phyloP scores from a whole-genome alignment of 1,140 invertebrate species.

The Polypedilum pembai region DNA sequence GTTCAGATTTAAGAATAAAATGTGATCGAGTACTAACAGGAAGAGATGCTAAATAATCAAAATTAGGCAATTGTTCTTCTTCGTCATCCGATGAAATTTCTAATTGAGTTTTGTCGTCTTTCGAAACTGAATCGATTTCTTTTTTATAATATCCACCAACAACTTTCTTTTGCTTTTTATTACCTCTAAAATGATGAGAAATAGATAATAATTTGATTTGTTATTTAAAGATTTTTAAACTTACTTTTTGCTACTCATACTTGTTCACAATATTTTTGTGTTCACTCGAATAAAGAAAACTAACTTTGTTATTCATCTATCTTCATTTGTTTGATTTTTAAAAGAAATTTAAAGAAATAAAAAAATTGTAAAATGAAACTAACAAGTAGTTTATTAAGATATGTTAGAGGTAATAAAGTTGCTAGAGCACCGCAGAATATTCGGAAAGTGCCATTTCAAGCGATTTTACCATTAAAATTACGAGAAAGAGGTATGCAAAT shows the following conservation, averaged over 20 bases:
- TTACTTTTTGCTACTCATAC: background rate
- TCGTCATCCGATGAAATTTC: background rate
- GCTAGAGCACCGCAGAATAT: slow-evolving; percentile 34
- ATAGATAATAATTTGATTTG: background rate
- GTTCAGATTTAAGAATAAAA: background rate
- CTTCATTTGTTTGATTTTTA: background rate
- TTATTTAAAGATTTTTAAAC: background rate
- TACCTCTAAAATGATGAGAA: background rate
- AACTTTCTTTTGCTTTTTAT: background rate
- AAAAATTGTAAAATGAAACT: too few relatives aligned
- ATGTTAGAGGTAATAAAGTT: background rate
- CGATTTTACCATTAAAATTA: slow-evolving; percentile 40
- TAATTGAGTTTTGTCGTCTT: background rate
- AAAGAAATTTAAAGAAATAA: too few relatives aligned
- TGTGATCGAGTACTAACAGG: background rate
- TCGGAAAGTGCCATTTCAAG: slow-evolving; percentile 40
- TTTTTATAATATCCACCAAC: background rate
- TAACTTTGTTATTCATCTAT: too few relatives aligned
- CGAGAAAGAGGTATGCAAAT: slow-evolving; percentile 36
- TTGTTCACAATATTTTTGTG: too few relatives aligned
- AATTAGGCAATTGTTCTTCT: background rate
- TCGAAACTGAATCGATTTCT: background rate
- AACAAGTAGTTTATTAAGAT: too few relatives aligned
- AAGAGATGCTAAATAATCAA: background rate
- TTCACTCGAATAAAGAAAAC: too few relatives aligned